These are phyloP conservation scores for Semaprochilodus insignis DNA, from an alignment of 2,797 vertebrate species.

Conservation along the genomic window DNA sequence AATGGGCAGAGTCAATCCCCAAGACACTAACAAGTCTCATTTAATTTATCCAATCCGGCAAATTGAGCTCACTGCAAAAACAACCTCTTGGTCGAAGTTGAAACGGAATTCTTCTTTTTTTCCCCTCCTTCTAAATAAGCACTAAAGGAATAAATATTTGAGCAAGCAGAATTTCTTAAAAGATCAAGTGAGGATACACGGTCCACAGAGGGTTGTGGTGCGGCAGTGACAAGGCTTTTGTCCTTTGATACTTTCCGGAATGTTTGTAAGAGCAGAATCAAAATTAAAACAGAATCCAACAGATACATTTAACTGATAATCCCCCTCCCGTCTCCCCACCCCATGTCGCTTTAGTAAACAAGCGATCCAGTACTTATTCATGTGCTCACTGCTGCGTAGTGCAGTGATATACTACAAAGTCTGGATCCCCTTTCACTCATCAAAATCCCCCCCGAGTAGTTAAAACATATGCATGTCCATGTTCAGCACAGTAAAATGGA, in stretches of 20 bases:
- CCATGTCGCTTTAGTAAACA: neutral
- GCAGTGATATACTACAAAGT: no score
- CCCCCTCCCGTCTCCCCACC: no score
- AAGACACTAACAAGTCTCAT: slow-evolving; percentile 55
- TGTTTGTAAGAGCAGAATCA: neutral
- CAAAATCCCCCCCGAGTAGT: neutral
- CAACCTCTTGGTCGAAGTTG: slow-evolving; percentile 12
- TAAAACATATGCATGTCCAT: no score
- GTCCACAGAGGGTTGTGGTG: neutral
- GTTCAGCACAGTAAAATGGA: no score
- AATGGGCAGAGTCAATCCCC: slow-evolving; percentile 63
- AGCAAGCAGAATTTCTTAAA: neutral
- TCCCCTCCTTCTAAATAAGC: neutral
- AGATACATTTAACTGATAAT: neutral
- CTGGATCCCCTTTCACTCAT: neutral
- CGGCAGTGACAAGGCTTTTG: slow-evolving; percentile 3
- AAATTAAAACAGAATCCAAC: neutral
- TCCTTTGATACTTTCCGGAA: neutral
- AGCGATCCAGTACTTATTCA: neutral
- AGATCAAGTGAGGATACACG: slow-evolving; percentile 22
- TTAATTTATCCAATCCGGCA: slow-evolving; percentile 63
- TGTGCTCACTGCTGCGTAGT: neutral
- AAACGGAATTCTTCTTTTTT: neutral
- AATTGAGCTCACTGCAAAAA: slow-evolving; percentile 54
- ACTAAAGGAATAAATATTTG: slow-evolving; percentile 22